A percentile compares a stretch with the other conserved stretches of the same genome.
These are phyloP conservation scores for Drosophila littoralis DNA, from an alignment of 1,140 invertebrate species.

Conservation along the genomic window DNA sequence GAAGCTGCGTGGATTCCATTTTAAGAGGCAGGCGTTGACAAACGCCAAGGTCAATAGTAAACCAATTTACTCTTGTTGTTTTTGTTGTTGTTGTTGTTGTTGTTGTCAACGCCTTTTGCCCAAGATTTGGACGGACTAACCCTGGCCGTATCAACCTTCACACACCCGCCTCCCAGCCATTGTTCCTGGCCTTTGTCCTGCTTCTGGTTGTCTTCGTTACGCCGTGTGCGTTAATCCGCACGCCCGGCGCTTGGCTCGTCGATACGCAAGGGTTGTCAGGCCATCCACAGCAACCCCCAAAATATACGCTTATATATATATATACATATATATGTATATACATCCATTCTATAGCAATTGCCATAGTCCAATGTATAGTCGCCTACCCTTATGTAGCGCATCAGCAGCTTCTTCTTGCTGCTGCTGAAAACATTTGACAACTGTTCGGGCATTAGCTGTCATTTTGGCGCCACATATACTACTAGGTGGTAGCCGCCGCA, in stretches of 20 bases:
- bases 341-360: neutral
- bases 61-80: slow-evolving; percentile 25
- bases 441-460: slow-evolving; percentile 55
- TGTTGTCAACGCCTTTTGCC: slow-evolving; percentile 44
- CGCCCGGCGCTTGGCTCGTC: slow-evolving; percentile 48
- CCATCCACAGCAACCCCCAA: slow-evolving; percentile 16
- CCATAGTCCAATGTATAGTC: slow-evolving; percentile 9
- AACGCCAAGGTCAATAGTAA: slow-evolving; percentile 59
- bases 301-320: neutral
- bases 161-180: neutral
- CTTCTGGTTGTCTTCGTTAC: slow-evolving; percentile 34
- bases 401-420: neutral
- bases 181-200: slow-evolving; percentile 17
- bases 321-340: slow-evolving; percentile 1
- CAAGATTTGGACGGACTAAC: slow-evolving; percentile 12
- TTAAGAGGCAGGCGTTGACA: slow-evolving; percentile 36
- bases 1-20: slow-evolving; percentile 18
- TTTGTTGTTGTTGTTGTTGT: slow-evolving; percentile 12
- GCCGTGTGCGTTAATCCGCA: slow-evolving; percentile 63
- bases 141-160: neutral
- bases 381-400: slow-evolving; percentile 20
- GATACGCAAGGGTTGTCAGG: slow-evolving; percentile 55
- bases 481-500: neutral
- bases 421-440: slow-evolving; percentile 36
- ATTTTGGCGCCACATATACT: slow-evolving; percentile 48